Evolutionary conservation across 2,797 vertebrate species (phyloP), one percentile per base, ranked within the genome.

Genomic region (Kryptopterus vitreolus): DNA sequence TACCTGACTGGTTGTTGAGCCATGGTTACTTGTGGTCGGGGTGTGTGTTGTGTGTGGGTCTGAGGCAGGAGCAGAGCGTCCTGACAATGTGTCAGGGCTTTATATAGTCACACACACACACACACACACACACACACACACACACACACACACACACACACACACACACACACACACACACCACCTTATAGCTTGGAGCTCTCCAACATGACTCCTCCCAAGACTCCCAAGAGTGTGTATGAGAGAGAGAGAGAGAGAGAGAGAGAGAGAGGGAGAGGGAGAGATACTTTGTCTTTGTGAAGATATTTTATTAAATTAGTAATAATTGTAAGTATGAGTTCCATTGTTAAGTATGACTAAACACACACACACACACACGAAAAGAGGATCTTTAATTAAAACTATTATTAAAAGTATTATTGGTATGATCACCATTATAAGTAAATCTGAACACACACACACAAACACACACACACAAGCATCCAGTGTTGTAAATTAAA

Each of bases 1-100:
- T 87, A 89, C 88, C 88, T 89, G 83, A 89, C 82, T 66, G 85
- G 87, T 70, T 88, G 87, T 68, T 88, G 85, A 71, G 87, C 33
- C 88, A 89, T 89, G 65, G 62, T 81, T 26, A 58, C n/a, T 74
- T n/a, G 43, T 73, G 16, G 61, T 59, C 55, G 11, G 73, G 26
- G 52, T 29, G 53, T 55, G 75, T 68, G 68, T 77, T 68, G 58
- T 75, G 73, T 18, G 61, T 53, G 16, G 29, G 80, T 78, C 77
- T 78, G 59, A 58, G 73, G 73, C 57, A 75, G 58, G 79, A 71
- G 76, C 63, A 77, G 81, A 70, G 55, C 65, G 52, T 31, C 58
- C 65, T 52, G 72, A 24, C 71, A 53, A 20, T 48, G 58, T 7
- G 22, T 20, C 72, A 77, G 55, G 57, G 63, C 78, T 61, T 84